phyloP scores from a whole-genome alignment of 2,797 vertebrate genomes.

The Centropyge bicolor region DNA sequence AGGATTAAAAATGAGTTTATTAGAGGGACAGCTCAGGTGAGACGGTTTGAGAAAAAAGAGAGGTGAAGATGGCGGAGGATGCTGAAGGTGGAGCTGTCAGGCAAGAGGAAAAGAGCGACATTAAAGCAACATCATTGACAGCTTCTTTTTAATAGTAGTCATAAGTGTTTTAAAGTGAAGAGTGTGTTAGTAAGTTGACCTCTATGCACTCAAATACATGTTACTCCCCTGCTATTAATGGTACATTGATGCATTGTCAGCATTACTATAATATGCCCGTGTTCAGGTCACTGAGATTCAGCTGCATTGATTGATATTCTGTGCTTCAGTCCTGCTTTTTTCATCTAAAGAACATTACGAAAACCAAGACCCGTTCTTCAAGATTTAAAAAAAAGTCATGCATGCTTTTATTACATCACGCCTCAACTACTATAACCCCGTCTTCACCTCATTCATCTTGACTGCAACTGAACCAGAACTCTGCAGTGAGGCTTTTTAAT shows the following conservation, averaged over 20 bases:
- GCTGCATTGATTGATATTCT: background rate
- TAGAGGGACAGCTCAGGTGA: no score
- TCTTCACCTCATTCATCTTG: background rate
- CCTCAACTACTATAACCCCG: background rate
- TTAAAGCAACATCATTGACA: background rate
- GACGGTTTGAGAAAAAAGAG: no score
- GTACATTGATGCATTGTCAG: background rate
- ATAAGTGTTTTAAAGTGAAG: background rate
- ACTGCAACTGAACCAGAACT: slow-evolving; percentile 1
- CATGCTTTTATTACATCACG: background rate
- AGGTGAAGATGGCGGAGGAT: no score
- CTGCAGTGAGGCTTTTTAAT: background rate
- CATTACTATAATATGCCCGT: background rate
- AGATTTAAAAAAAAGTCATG: background rate
- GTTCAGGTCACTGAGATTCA: background rate
- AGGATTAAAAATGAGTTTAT: no score
- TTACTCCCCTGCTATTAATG: background rate
- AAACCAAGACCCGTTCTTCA: background rate
- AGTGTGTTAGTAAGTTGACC: background rate
- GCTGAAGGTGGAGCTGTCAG: no score
- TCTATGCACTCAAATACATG: background rate
- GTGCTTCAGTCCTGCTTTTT: background rate
- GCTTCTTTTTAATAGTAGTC: background rate
- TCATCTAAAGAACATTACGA: background rate
- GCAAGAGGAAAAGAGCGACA: no score